These are phyloP conservation scores for Nycticorax nycticorax DNA, from an alignment of 2,113 vertebrate species.

Conservation along the genomic window DNA sequence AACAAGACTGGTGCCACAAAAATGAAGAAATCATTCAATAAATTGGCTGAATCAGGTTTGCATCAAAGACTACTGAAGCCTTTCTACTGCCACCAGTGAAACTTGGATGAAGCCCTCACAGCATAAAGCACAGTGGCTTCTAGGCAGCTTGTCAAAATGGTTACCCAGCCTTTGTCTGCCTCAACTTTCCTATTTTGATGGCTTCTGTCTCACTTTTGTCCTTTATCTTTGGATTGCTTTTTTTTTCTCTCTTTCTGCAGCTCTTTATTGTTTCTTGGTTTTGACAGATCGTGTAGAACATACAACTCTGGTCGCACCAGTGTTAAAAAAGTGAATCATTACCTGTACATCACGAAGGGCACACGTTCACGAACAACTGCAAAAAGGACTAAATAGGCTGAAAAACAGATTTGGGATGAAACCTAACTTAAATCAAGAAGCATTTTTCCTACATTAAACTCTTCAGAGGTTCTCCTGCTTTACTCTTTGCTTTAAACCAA, in stretches of 20 bases:
- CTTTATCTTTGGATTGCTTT: neutral
- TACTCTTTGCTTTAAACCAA: neutral
- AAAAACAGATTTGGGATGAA: neutral
- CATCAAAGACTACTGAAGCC: constrained; percentile 11
- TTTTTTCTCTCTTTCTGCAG: neutral
- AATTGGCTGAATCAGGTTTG: constrained; percentile 40
- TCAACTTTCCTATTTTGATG: neutral
- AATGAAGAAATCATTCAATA: constrained; percentile 46
- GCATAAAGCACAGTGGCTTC: constrained; percentile 12
- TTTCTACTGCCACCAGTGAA: constrained; percentile 13
- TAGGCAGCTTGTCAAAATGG: neutral
- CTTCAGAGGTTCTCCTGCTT: neutral
- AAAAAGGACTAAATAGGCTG: neutral
- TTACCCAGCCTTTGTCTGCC: neutral
- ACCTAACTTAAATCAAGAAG: neutral
- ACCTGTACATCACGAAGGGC: neutral
- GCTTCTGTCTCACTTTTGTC: neutral
- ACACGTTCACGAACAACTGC: neutral
- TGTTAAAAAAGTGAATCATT: neutral
- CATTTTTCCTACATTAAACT: neutral
- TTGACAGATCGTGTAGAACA: neutral
- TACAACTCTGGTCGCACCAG: neutral
- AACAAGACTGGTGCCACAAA: constrained; percentile 29
- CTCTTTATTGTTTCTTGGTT: neutral
- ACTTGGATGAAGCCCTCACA: neutral